These are phyloP conservation scores for Xestoiulus laeticollis DNA, from an alignment of 2,888 invertebrate species.

Conservation along the genomic window DNA sequence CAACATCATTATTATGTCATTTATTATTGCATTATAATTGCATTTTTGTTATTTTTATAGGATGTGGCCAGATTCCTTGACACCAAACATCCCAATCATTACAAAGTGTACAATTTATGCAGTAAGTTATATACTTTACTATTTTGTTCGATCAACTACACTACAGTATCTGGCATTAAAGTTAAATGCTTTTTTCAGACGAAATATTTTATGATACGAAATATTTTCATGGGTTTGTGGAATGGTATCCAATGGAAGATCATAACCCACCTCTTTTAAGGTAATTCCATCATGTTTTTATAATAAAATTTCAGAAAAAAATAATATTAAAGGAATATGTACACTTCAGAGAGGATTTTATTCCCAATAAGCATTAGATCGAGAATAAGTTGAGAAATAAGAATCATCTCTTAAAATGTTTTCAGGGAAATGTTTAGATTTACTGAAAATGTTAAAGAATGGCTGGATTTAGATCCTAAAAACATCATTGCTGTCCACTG, in stretches of 20 bases:
- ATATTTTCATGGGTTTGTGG: conserved; percentile 64
- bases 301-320: no score
- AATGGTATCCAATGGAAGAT: conserved; percentile 66
- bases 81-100: conserved; percentile 65
- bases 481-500: conserved; percentile 69
- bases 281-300: conserved; percentile 60
- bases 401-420: not conserved
- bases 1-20: no score
- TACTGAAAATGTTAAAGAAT: conserved; percentile 64
- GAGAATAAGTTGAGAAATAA: not conserved
- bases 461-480: conserved; percentile 63
- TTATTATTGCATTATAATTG: no score
- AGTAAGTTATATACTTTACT: conserved; percentile 62
- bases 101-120: conserved; percentile 67
- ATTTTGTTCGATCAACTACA: not conserved
- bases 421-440: conserved; percentile 66
- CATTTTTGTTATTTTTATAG: conserved; percentile 60
- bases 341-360: no score
- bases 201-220: conserved; percentile 66
- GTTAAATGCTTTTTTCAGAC: conserved; percentile 59
- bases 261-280: conserved; percentile 67
- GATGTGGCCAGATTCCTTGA: conserved; percentile 67
- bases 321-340: no score
- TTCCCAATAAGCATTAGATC: not conserved
- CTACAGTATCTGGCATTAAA: not conserved